These are phyloP conservation scores for Vombatus ursinus DNA, from an alignment of 2,113 vertebrate species.

Conservation along the genomic window DNA sequence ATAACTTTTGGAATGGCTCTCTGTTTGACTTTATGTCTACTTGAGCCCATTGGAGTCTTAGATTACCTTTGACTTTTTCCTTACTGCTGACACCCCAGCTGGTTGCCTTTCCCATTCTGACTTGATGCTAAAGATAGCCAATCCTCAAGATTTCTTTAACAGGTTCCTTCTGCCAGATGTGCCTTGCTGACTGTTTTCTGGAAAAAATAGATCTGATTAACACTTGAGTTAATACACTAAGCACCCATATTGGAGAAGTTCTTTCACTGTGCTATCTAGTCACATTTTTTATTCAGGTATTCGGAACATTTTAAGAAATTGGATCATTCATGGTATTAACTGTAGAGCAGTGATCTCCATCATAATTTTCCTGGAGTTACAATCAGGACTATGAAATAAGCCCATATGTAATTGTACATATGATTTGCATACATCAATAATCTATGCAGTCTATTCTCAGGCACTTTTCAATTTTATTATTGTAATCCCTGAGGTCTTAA, in stretches of 20 bases:
- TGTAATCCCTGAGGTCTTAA: background rate
- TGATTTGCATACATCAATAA: background rate
- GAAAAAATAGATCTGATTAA: slow-evolving; percentile 83
- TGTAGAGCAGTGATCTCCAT: slow-evolving; percentile 43
- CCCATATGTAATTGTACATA: background rate
- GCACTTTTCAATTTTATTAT: background rate
- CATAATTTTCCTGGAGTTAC: slow-evolving; percentile 33
- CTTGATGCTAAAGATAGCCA: slow-evolving; percentile 63
- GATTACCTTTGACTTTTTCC: background rate
- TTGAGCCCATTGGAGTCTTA: slow-evolving; percentile 1
- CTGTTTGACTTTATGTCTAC: slow-evolving; percentile 7
- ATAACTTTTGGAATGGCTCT: background rate
- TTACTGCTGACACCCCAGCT: slow-evolving; percentile 61
- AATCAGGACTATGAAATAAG: slow-evolving; percentile 4
- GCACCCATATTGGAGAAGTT: slow-evolving; percentile 70
- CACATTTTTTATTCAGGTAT: slow-evolving; percentile 37
- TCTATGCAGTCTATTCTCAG: background rate
- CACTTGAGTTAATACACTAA: slow-evolving; percentile 78
- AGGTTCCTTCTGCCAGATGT: slow-evolving; percentile 76
- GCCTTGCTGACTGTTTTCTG: slow-evolving; percentile 77
- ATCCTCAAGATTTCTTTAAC: slow-evolving; percentile 72
- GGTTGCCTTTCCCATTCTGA: slow-evolving; percentile 55
- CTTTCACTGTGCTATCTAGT: slow-evolving; percentile 70
- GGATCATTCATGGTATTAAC: slow-evolving; percentile 55
- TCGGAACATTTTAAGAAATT: slow-evolving; percentile 60